Conservation (phyloP, 2,888 invertebrate genomes). For the Pristionchus mayeri region DNA sequence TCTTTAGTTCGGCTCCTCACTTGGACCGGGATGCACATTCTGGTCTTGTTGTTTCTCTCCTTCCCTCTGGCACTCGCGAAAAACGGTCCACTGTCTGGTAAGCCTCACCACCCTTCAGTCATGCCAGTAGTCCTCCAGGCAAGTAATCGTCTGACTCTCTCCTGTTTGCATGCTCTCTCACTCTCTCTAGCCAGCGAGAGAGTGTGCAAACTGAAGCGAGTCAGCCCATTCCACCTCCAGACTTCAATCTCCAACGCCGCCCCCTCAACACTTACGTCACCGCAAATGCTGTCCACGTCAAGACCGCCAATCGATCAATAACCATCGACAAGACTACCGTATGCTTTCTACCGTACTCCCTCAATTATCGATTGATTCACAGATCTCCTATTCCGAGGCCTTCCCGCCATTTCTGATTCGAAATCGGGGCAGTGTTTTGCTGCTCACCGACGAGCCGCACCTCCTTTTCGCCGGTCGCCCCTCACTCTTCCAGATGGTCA, state of each 20-base stretch:
- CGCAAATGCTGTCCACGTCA: slow-evolving; percentile 45
- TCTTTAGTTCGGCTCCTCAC: background rate
- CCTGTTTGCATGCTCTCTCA: too few species aligned
- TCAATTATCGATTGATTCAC: background rate
- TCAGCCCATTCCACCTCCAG: background rate
- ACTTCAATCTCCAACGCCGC: slow-evolving; percentile 10
- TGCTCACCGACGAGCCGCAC: background rate
- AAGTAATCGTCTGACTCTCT: too few species aligned
- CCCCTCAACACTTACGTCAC: slow-evolving; percentile 34
- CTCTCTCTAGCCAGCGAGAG: too few species aligned
- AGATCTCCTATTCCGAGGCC: slow-evolving; percentile 40
- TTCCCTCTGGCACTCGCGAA: background rate
- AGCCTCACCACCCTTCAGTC: background rate
- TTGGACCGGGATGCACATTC: background rate
- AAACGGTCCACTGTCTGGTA: background rate
- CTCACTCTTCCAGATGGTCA: slow-evolving; percentile 37
- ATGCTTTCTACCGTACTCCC: background rate
- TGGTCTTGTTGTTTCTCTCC: background rate
- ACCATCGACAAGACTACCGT: background rate
- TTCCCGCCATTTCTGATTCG: slow-evolving; percentile 29
- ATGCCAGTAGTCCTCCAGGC: too few species aligned
- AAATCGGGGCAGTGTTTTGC: background rate
- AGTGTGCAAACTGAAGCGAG: too few species aligned
- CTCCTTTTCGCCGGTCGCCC: slow-evolving; percentile 17
- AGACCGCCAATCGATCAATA: slow-evolving; percentile 24